Base-by-base conservation (phyloP, 1,140 invertebrate species). In the Lepidurus couesii region DNA sequence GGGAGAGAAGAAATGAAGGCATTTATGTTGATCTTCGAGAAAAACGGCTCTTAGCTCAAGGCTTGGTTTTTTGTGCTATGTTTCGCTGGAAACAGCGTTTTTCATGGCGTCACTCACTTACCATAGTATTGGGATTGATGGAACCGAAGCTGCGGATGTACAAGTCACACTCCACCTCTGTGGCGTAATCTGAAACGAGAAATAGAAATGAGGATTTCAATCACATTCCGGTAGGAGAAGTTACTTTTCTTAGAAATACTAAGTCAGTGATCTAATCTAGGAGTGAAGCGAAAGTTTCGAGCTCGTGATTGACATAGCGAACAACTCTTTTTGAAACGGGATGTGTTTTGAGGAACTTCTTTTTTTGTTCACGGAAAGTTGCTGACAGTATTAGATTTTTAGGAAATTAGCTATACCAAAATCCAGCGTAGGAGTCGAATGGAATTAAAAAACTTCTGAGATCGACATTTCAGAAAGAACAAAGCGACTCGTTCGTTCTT, bases 91-190 rank as follows among this genome's bases (percentile, higher is more conserved):
- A 75, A 42, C 13, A 42, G 34, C 43, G 16, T 75, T 75, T 75
- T 75, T 42, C 10, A 42, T 75, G 43, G 16, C 43, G 74, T 75
- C 13, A 75, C 53, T 53, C 47, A 83, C 85, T 86, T 81, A 88
- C 87, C 87, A 88, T 88, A 7, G 86, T 87, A 34, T 84, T 83
- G 10, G 87, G 86, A 81, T 86, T 87, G 43, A 88, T 88, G 13
- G 87, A 87, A 5, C 87, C 87, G 81, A 88, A 88, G 81, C 86
- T 87, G 45, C 87, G 82, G 43, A 88, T 87, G 81, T 86, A 88
- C 0, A 88, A 81, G 75, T 88, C 87, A 78, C 86, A 86, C 45
- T 81, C 81, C 5, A 88, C 87, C 16, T 81, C 82, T 0, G 87
- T 88, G 7, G 87, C 83, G 44, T 84, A 84, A 81, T 84, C 84